Percentiles rank a stretch among this genome's conserved stretches.
phyloP scores from a whole-genome alignment of 2,888 invertebrate species.

The Pyrrhosoma nymphula region DNA sequence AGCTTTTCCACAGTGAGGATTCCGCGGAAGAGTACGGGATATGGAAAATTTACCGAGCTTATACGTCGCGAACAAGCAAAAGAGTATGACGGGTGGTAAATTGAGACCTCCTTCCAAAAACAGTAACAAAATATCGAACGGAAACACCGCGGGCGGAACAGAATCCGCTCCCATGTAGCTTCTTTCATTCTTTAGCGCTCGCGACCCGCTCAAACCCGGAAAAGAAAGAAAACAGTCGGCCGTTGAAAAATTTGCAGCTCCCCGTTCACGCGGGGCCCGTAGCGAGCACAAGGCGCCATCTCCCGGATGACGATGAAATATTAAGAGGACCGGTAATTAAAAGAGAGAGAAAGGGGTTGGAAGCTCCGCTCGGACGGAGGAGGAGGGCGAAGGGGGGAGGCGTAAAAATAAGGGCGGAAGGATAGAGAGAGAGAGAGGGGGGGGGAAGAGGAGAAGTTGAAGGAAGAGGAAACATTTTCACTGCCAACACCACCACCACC shows the following conservation, averaged over 20 bases:
- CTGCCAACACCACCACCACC: neutral
- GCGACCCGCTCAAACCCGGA: neutral
- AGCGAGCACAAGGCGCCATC: neutral
- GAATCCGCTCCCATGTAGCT: neutral
- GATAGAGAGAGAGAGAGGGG: neutral
- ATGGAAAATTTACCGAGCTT: too few relatives aligned
- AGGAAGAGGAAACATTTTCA: neutral
- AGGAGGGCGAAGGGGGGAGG: neutral
- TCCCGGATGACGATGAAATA: conserved; percentile 30
- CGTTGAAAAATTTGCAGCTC: neutral
- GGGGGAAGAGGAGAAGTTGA: neutral
- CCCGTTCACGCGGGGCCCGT: neutral
- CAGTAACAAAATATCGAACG: neutral
- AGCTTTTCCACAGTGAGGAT: too few relatives aligned
- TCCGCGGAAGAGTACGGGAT: too few relatives aligned
- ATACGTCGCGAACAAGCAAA: too few relatives aligned
- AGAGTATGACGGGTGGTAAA: too few relatives aligned
- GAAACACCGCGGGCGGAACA: neutral
- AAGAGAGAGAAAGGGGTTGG: conserved; percentile 15
- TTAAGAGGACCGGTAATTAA: conserved; percentile 35
- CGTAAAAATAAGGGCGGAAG: neutral
- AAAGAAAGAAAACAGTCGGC: neutral
- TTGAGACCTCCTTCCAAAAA: too few relatives aligned
- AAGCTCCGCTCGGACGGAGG: neutral
- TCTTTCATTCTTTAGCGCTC: neutral